Percentiles rank a stretch among this genome's conserved stretches.
phyloP scores from a whole-genome alignment of 2,797 vertebrate genomes.

The Melanotaenia boesemani region DNA sequence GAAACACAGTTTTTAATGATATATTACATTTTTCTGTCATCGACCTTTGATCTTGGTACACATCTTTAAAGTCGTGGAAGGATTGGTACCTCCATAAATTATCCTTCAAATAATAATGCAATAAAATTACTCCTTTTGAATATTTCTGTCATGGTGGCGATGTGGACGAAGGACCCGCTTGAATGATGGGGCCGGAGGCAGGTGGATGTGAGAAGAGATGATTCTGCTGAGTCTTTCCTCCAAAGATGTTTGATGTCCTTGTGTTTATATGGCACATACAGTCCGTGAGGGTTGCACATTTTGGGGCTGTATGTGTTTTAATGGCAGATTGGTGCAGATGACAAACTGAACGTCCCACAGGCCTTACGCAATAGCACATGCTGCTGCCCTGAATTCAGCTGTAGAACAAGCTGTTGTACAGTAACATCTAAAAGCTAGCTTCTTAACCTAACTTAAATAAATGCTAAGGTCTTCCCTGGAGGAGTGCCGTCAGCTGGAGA shows the following conservation, averaged over 20 bases:
- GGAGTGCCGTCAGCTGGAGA: constrained; percentile 82
- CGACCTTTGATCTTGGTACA: no score
- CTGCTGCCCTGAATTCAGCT: background rate
- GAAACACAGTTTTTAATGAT: no score
- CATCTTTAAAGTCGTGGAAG: no score
- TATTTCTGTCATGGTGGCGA: no score
- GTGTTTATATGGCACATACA: background rate
- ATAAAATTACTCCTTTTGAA: no score
- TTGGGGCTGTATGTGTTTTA: background rate
- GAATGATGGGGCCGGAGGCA: no score
- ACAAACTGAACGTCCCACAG: background rate
- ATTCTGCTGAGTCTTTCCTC: background rate
- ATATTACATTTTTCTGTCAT: no score
- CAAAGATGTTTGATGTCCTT: background rate
- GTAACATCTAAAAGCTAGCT: background rate
- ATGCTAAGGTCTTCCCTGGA: constrained; percentile 81
- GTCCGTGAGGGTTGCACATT: background rate
- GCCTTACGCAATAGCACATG: background rate
- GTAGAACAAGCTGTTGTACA: background rate
- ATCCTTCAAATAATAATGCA: no score
- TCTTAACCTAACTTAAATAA: background rate
- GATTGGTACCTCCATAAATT: no score
- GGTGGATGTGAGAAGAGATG: no score
- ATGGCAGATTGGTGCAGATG: background rate
- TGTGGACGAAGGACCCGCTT: no score